Conservation (phyloP, 2,797 vertebrate genomes). For the Lates japonicus region DNA sequence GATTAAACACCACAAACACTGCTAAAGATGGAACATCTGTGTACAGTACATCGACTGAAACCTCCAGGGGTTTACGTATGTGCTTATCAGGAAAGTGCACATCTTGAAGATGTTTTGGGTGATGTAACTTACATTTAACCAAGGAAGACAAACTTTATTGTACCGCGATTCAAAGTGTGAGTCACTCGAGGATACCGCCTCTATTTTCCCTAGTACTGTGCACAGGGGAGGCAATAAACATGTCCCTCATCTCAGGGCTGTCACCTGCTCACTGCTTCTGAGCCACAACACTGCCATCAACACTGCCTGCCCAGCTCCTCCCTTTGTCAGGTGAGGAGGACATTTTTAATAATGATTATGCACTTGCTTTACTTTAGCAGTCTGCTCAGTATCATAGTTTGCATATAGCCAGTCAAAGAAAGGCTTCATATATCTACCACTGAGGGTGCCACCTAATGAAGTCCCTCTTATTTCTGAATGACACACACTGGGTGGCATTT, state of each 20-base stretch:
- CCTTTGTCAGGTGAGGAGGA: constrained; percentile 25
- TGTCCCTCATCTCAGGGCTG: constrained; percentile 19
- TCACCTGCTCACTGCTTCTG: constrained; percentile 30
- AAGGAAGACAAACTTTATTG: background rate
- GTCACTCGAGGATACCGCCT: constrained; percentile 13
- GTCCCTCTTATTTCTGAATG: constrained; percentile 9
- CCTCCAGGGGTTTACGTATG: background rate
- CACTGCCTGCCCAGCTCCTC: constrained; percentile 5
- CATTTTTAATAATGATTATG: constrained; percentile 47
- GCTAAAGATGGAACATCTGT: background rate
- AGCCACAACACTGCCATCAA: constrained; percentile 35
- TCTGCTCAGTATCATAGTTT: constrained; percentile 24
- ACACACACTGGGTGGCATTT: constrained; percentile 14
- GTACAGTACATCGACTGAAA: background rate
- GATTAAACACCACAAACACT: background rate
- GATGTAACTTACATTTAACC: constrained; percentile 6
- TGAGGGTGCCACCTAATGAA: constrained; percentile 16
- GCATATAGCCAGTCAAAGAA: constrained; percentile 7
- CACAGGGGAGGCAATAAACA: constrained; percentile 27
- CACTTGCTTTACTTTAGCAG: constrained; percentile 39
- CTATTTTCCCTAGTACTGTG: background rate
- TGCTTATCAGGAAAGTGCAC: background rate
- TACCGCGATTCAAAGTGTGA: background rate
- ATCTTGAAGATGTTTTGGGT: constrained; percentile 1
- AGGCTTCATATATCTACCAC: constrained; percentile 15